These are phyloP conservation scores for Sebastes itinus DNA, from an alignment of 2,797 vertebrate genomes.

Conservation along the genomic window DNA sequence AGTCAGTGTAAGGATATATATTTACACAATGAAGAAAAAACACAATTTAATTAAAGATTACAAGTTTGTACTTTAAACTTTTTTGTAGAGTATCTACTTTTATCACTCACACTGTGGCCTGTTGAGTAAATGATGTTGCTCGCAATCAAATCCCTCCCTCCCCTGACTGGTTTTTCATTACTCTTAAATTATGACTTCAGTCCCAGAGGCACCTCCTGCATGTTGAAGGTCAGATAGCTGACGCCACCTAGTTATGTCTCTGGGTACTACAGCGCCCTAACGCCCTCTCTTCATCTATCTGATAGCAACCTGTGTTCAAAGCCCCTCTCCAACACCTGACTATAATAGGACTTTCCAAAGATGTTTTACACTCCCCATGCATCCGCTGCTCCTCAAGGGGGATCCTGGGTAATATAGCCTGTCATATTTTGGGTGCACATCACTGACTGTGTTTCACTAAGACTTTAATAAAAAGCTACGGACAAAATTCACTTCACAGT, in stretches of 20 bases:
- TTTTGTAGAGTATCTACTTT: background rate
- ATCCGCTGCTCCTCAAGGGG: constrained; percentile 40
- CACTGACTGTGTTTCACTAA: constrained; percentile 52
- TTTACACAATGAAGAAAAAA: background rate
- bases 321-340: constrained; percentile 30
- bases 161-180: constrained; percentile 36
- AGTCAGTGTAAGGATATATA: background rate
- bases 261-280: constrained; percentile 57
- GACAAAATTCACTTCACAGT: constrained; percentile 59
- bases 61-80: background rate
- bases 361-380: constrained; percentile 58
- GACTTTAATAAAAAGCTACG: constrained; percentile 62
- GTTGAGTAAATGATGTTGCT: background rate
- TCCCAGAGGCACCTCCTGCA: constrained; percentile 45
- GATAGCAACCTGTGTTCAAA: constrained; percentile 44
- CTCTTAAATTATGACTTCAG: constrained; percentile 46
- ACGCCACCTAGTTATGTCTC: constrained; percentile 62
- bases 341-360: constrained; percentile 64
- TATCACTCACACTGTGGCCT: background rate
- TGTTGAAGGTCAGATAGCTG: constrained; percentile 66
- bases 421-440: constrained; percentile 64
- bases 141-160: constrained; percentile 18
- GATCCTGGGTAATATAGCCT: constrained; percentile 54
- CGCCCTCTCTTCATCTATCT: constrained; percentile 54
- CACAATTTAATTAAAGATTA: background rate